A percentile compares a stretch with the other conserved stretches of the same genome.
phyloP scores from a whole-genome alignment of 2,888 invertebrate species.

The Drosophila tanythrix region DNA sequence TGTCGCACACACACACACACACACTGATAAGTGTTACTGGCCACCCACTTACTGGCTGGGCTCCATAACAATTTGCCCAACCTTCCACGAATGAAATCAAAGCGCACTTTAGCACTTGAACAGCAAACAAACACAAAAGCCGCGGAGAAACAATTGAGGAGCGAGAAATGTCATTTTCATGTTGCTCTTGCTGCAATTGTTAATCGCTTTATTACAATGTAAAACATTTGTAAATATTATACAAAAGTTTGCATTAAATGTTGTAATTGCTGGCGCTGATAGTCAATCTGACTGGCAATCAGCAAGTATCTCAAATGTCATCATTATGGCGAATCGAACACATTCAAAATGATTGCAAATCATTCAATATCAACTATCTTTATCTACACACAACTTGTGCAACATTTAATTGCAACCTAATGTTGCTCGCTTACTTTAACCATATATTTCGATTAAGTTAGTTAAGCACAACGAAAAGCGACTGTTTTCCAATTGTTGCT shows the following conservation, averaged over 20 bases:
- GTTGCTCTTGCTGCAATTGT: slow-evolving; percentile 34
- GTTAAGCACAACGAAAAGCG: neutral
- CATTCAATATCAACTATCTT: neutral
- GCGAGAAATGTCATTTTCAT: slow-evolving; percentile 71
- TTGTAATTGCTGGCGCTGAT: slow-evolving; percentile 27
- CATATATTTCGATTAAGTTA: neutral
- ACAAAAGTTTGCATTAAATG: slow-evolving; percentile 71
- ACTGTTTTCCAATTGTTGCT: neutral
- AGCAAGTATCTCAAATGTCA: neutral
- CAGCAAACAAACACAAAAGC: slow-evolving; percentile 11
- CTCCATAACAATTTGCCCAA: slow-evolving; percentile 1
- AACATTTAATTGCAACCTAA: neutral
- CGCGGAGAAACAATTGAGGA: neutral
- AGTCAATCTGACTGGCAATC: neutral
- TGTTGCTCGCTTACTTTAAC: neutral
- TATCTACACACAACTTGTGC: neutral
- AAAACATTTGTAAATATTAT: slow-evolving; percentile 75
- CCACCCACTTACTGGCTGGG: slow-evolving; percentile 47
- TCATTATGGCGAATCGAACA: neutral
- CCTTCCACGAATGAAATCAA: slow-evolving; percentile 52
- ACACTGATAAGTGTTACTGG: slow-evolving; percentile 47
- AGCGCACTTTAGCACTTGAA: slow-evolving; percentile 75
- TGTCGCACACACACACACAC: slow-evolving; percentile 24
- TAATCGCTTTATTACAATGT: slow-evolving; percentile 48
- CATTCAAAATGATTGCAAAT: neutral